Evolutionary conservation across 2,888 invertebrate species (phyloP).

Genomic region (Perdita meconis): DNA sequence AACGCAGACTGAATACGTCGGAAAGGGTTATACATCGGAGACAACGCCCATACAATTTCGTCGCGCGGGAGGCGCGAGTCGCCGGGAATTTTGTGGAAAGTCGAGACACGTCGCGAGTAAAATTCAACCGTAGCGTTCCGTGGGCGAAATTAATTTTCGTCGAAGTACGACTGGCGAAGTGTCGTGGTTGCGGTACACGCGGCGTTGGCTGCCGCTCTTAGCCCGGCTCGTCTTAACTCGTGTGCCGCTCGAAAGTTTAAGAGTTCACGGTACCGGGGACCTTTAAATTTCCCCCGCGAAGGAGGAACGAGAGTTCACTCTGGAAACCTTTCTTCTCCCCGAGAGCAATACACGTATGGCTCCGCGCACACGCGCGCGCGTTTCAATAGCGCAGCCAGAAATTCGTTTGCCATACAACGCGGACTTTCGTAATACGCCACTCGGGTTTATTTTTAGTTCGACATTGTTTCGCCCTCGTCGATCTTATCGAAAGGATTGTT

Average conservation of each 20-base stretch:
- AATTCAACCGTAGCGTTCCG: constrained; percentile 39
- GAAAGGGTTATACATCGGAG: constrained; percentile 7
- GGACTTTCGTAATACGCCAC: neutral
- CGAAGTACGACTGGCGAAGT: constrained; percentile 28
- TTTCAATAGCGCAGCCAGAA: neutral
- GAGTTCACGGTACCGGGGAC: constrained; percentile 9
- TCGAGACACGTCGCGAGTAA: constrained; percentile 40
- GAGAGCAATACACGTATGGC: neutral
- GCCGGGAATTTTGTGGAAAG: constrained; percentile 29
- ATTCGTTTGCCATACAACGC: neutral
- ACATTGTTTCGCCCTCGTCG: neutral
- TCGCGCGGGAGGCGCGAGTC: constrained; percentile 6
- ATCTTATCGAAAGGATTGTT: neutral
- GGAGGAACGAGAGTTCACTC: constrained; percentile 18
- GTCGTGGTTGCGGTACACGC: constrained; percentile 16
- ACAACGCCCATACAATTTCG: constrained; percentile 35
- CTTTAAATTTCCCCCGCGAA: constrained; percentile 29
- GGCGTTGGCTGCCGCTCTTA: constrained; percentile 19
- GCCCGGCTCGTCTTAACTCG: constrained; percentile 37
- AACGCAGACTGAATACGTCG: no score
- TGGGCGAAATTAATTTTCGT: constrained; percentile 60
- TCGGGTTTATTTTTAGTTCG: constrained; percentile 4
- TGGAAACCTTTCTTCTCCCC: constrained; percentile 14
- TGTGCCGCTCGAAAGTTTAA: constrained; percentile 33
- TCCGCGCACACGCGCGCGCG: no score